Evolutionary conservation across 2,888 invertebrate species (phyloP), one percentile per base, ranked within the genome.

Genomic region (Micoletzkya japonica): DNA sequence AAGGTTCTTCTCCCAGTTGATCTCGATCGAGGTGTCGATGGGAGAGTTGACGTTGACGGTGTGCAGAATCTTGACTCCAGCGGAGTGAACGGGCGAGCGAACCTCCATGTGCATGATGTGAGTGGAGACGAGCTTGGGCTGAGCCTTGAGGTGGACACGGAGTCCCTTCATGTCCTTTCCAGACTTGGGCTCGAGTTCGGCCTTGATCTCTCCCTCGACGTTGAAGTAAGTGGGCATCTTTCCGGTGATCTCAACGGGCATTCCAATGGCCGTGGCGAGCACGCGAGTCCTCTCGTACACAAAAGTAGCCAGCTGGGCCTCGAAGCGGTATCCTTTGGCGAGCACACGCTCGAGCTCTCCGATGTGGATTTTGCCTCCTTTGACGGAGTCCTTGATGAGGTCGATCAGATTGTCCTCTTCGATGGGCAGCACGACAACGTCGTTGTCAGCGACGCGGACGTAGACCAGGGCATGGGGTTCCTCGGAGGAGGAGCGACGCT

Each of bases 351-450:
- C 72, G 68, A 78, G 59, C 63, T 67, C 70, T 49, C 57, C 68
- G 60, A 72, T 32, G 28, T 75, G 60, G 50, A 75, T 59, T 30
- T 52, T 30, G 70, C 75, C 75, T 36, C 73, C 70, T 44, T 71
- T 60, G 70, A 76, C 28, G 66, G 74, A 61, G 60, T 73, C 70
- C 72, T 73, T 73, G 57, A 78, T 37, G 39, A 73, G 24, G 3
- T 73, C 49, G 17, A 74, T 76, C 39, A 82, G 32, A 37, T 60
- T 44, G 66, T 81, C 71, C 28, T 73, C 72, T 54, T 76, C 77
- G 56, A 84, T 52, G 60, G 83, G 82, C 63, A 83, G 73, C 24
- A 83, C 70, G 58, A 76, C 78, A 72, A 72, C 75, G 73, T 85
- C 83, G 73, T 82, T 76, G 60, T 81, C 76, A 69, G 74, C 76